phyloP scores from a whole-genome alignment of 2,113 vertebrate species.

The Ammodytes dubius region DNA sequence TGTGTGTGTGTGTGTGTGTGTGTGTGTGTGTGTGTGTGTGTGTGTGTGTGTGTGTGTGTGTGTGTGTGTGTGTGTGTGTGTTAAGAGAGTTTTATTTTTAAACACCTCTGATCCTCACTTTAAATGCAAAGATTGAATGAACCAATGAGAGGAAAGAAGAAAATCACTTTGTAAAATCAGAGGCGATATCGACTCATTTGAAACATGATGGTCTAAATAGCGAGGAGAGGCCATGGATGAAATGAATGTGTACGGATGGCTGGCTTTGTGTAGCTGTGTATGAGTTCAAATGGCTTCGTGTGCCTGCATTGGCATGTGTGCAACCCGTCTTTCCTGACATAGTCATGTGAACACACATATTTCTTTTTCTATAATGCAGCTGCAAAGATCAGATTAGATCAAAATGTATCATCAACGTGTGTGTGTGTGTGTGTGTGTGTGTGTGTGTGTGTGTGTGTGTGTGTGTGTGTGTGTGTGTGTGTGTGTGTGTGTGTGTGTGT shows the following conservation, averaged over 20 bases:
- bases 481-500: not conserved
- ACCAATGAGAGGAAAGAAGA: not conserved
- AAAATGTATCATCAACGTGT: not conserved
- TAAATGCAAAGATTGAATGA: not conserved
- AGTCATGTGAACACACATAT: not conserved
- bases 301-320: not conserved
- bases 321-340: too few species aligned
- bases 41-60: conserved; percentile 6
- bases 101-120: not conserved
- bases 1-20: conserved; percentile 20
- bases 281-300: not conserved
- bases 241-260: not conserved
- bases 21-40: not conserved
- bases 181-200: not conserved
- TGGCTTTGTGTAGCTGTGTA: not conserved
- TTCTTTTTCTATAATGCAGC: too few species aligned
- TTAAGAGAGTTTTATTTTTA: too few species aligned
- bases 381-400: not conserved
- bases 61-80: conserved; percentile 5
- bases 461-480: conserved; percentile 17
- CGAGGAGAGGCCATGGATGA: not conserved
- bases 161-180: not conserved
- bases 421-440: conserved; percentile 1
- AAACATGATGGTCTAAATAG: not conserved
- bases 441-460: not conserved